Evolutionary conservation across 2,797 vertebrate genomes (phyloP).

Genomic region (Syndactyla subalaris): DNA sequence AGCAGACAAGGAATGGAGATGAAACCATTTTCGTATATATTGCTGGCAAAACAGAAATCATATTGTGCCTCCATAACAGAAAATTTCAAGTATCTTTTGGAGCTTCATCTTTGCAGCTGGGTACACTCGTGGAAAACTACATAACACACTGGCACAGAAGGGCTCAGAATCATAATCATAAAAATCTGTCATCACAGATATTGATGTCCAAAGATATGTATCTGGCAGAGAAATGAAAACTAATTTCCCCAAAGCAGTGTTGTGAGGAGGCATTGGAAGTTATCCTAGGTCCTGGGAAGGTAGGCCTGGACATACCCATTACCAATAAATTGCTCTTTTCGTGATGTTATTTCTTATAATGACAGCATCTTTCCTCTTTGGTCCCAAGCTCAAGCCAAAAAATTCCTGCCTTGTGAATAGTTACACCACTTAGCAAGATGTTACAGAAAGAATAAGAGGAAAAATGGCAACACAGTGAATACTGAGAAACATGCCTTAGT

Average conservation of each 20-base stretch:
- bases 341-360: neutral
- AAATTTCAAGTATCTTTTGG: neutral
- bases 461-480: neutral
- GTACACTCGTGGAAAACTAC: neutral
- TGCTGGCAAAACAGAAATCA: neutral
- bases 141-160: neutral
- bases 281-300: neutral
- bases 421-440: neutral
- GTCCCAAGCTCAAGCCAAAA: neutral
- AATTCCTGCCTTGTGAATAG: neutral
- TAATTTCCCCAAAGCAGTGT: neutral
- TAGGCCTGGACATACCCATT: neutral
- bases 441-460: neutral
- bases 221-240: neutral
- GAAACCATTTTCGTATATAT: neutral
- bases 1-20: neutral
- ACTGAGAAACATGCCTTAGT: neutral
- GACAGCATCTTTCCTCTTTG: neutral
- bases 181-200: neutral
- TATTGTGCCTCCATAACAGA: neutral
- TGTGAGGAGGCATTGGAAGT: neutral
- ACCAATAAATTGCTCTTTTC: neutral
- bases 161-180: neutral
- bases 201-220: neutral
- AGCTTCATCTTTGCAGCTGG: neutral